A percentile compares a stretch with the other conserved stretches of the same genome.
These are phyloP conservation scores for Chionomys nivalis DNA, from an alignment of 2,113 vertebrate genomes.

Conservation along the genomic window DNA sequence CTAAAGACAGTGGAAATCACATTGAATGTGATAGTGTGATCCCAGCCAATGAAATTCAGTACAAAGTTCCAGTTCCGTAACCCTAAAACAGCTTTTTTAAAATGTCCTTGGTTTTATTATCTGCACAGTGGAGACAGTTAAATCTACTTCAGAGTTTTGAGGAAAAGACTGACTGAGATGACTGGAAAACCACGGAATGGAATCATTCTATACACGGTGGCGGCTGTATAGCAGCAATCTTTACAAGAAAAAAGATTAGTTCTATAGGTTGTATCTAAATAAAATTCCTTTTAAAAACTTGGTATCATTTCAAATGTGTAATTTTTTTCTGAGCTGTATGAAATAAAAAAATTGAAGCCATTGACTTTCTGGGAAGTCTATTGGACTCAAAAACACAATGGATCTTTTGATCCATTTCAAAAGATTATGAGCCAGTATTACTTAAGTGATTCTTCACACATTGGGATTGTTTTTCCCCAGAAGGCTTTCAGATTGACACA, in stretches of 20 bases:
- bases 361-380: conserved; percentile 75
- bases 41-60: neutral
- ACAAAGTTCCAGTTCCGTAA: neutral
- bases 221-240: neutral
- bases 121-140: conserved; percentile 13
- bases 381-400: conserved; percentile 25
- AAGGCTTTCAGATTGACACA: conserved; percentile 63
- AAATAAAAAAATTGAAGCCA: conserved; percentile 47
- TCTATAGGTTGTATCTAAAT: neutral
- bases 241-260: neutral
- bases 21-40: neutral
- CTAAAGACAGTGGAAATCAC: neutral
- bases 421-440: conserved; percentile 62
- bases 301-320: conserved; percentile 33
- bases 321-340: neutral
- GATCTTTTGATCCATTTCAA: conserved; percentile 74
- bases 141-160: conserved; percentile 30
- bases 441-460: conserved; percentile 68
- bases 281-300: neutral
- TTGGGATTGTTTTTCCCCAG: conserved; percentile 46
- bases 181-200: neutral
- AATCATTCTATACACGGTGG: neutral
- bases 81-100: neutral
- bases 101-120: conserved; percentile 1
- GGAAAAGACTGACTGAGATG: conserved; percentile 5